Evolutionary conservation across 92 coral and sea anemone genomes (phyloP), one percentile per base, ranked within the genome.

Genomic region (Galaxea fascicularis): DNA sequence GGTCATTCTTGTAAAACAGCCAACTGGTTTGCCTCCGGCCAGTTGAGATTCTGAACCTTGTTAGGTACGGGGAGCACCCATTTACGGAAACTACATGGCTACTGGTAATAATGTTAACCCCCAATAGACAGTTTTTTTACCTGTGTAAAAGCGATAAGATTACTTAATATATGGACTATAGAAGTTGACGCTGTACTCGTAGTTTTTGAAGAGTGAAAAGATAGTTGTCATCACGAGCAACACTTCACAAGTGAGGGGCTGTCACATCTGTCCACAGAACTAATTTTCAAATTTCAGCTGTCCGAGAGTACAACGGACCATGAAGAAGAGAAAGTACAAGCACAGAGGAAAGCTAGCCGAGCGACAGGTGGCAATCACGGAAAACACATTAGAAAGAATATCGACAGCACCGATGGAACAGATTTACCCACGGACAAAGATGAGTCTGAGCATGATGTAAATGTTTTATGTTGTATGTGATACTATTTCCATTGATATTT

Each of bases 241-340:
- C 12, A 9, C 16, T 9, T 66, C 17, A 26, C 10, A 27, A 27
- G 24, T 63, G 7, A 21, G 8, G 10, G 41, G n/a, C 39, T 57
- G 63, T 15, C 24, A 57, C 17, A 57, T 24, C 63, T 35, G 41
- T 20, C 24, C 22, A 57, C 22, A 3, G 18, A 5, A 16, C 0
- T 49, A 49, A 10, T 60, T 3, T 4, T 9, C 66, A 24, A 22
- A 4, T 49, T 46, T 45, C n/a, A 71, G 76, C 76, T 71, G 45
- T 71, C 76, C 25, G 76, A 71, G 18, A 44, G 76, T 24, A 71
- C 76, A 71, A 71, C 76, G 15, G 76, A 71, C 58, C 57, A 71
- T 9, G 76, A 71, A 8, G 76, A 71, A 71, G 57, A 71, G 22
- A 49, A 25, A 45, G 51, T 3, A 22, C 30, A 47, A 71, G 11